These are phyloP conservation scores for Habrosyne pyritoides DNA, from an alignment of 2,888 invertebrate species.

Conservation along the genomic window DNA sequence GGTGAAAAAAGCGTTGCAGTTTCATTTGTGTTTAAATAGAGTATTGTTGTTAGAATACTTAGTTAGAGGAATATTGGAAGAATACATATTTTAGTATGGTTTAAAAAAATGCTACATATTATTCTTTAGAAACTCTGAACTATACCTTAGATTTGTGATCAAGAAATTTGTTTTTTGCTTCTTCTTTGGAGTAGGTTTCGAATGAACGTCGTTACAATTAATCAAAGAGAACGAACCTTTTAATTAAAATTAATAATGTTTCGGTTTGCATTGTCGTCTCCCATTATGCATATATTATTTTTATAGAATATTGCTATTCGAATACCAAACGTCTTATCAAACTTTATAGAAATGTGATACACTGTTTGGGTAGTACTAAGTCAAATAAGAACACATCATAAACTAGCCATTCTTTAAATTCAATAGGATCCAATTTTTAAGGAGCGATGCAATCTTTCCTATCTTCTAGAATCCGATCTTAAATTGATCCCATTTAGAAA, in stretches of 20 bases:
- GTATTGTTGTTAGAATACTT: constrained; percentile 41
- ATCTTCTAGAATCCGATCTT: constrained; percentile 32
- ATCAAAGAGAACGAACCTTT: constrained; percentile 53
- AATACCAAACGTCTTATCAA: not conserved
- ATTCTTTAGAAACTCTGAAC: no score
- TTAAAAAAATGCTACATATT: no score
- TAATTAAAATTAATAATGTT: constrained; percentile 55
- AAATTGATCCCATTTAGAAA: constrained; percentile 68
- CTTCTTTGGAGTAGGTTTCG: not conserved
- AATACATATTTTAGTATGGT: constrained; percentile 11
- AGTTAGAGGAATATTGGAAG: constrained; percentile 23
- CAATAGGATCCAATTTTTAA: constrained; percentile 34
- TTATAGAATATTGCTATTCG: not conserved
- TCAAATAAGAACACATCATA: constrained; percentile 6
- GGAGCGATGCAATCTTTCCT: constrained; percentile 32
- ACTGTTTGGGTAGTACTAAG: not conserved
- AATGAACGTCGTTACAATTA: constrained; percentile 42
- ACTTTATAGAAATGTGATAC: not conserved
- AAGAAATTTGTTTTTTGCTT: no score
- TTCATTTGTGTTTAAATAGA: constrained; percentile 40
- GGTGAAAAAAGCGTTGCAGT: constrained; percentile 61
- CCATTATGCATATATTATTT: constrained; percentile 8
- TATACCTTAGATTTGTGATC: no score
- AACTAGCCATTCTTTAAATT: constrained; percentile 20
- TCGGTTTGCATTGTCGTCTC: constrained; percentile 30